Evolutionary conservation across 2,888 invertebrate species (phyloP), one percentile per base, ranked within the genome.

Genomic region (Hylaea fasciaria): DNA sequence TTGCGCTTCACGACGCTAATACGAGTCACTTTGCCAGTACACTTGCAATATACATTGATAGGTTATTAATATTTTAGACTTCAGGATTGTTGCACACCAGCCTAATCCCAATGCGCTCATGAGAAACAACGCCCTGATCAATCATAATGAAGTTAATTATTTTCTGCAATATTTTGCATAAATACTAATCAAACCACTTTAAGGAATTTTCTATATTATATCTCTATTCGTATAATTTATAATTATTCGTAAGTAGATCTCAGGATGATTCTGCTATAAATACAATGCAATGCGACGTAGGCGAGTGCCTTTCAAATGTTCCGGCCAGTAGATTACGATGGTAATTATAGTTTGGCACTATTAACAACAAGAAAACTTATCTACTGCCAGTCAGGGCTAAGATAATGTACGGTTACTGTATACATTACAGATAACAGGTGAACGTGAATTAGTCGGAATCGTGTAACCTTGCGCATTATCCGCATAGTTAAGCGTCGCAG

Each of bases 261-360:
- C n/a, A 5, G 37, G 12, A 11, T 45, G 46, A 59, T 22, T 50
- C 45, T 49, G 39, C 40, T 49, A 11, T 53, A 28, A 54, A 43
- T 52, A 8, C 41, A 16, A 43, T 37, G 58, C 47, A 52, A 58
- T 43, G 37, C n/a, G 41, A 37, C 32, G 57, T 57, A 44, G 57
- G 57, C 40, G 43, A 16, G 41, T 44, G 39, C 53, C 48, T 59
- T 59, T 59, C 58, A 49, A 53, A 58, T 52, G 48, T 47, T 51
- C 44, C 37, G 17, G 37, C 37, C 49, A 22, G 32, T 35, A 46
- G 39, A 37, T 1, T 37, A 22, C 22, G 2, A 13, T 52, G 16
- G 13, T 43, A 41, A 47, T 47, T 48, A 53, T 41, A 29, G 41
- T 52, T 41, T 47, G 32, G 22, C 37, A 46, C 22, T 22, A 22